Percentiles rank a stretch among this genome's conserved stretches.
Conservation (phyloP, 23 tunicate genomes). For the Botrylloides violaceus region DNA sequence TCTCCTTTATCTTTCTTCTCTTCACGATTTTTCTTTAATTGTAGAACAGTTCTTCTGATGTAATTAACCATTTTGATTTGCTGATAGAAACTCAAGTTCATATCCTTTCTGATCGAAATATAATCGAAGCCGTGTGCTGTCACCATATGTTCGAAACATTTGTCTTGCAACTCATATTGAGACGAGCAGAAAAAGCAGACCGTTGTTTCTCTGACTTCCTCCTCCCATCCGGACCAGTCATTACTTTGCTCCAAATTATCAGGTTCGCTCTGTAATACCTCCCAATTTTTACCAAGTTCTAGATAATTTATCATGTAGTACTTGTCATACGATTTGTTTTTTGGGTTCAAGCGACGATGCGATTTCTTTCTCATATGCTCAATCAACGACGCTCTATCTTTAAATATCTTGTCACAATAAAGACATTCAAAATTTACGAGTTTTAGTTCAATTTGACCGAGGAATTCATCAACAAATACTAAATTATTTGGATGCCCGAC, state of each 20-base stretch:
- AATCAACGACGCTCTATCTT: slow-evolving; percentile 67
- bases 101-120: slow-evolving; percentile 32
- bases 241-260: slow-evolving; percentile 44
- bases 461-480: slow-evolving; percentile 73
- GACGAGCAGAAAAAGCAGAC: slow-evolving; percentile 73
- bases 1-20: background rate
- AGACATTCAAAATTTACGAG: slow-evolving; percentile 64
- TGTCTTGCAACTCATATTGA: slow-evolving; percentile 31
- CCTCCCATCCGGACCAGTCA: slow-evolving; percentile 91
- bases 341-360: slow-evolving; percentile 80
- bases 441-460: slow-evolving; percentile 59
- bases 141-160: slow-evolving; percentile 66
- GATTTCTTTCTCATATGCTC: slow-evolving; percentile 97
- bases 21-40: slow-evolving; percentile 1
- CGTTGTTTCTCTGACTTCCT: slow-evolving; percentile 41
- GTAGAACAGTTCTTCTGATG: slow-evolving; percentile 51
- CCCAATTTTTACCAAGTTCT: slow-evolving; percentile 87
- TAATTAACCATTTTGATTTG: slow-evolving; percentile 88
- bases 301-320: slow-evolving; percentile 84
- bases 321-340: slow-evolving; percentile 76
- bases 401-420: slow-evolving; percentile 79
- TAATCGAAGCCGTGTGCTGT: slow-evolving; percentile 69
- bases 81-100: slow-evolving; percentile 88
- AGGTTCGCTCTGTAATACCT: slow-evolving; percentile 60
- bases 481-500: slow-evolving; percentile 93